Evolutionary conservation across 2,797 vertebrate species (phyloP).

Genomic region (Brachyalestes nurse): DNA sequence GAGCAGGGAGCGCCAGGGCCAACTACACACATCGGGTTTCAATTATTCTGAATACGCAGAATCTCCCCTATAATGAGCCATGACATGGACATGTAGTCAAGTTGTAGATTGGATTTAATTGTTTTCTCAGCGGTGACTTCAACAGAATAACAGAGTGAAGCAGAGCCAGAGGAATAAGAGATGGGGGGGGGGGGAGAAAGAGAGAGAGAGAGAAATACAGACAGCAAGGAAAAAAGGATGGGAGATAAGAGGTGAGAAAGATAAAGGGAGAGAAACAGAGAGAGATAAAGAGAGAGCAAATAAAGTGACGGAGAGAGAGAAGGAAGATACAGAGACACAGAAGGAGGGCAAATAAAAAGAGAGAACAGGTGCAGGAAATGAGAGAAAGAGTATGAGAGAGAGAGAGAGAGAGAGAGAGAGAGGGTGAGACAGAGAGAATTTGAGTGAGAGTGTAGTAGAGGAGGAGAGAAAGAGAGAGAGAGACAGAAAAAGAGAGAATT

Average conservation of each 20-base stretch:
- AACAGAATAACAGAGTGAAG: constrained; percentile 38
- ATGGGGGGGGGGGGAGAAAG: background rate
- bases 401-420: too few relatives aligned
- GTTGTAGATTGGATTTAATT: constrained; percentile 58
- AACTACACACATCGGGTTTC: constrained; percentile 46
- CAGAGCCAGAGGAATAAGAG: constrained; percentile 26
- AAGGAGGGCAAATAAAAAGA: too few relatives aligned
- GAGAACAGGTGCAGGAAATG: too few relatives aligned
- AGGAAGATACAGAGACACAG: constrained; percentile 3
- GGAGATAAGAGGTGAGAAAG: background rate
- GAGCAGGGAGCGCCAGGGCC: constrained; percentile 36
- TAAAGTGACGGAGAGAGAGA: background rate
- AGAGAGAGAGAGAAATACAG: constrained; percentile 16
- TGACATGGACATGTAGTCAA: constrained; percentile 56
- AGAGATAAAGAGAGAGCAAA: background rate
- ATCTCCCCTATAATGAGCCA: constrained; percentile 47
- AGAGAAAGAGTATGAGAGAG: too few relatives aligned
- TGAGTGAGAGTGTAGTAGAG: background rate
- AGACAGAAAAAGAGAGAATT: background rate
- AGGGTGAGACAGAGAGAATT: constrained; percentile 13
- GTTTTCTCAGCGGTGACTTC: constrained; percentile 55
- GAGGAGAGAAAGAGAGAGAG: background rate
- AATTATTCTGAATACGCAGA: constrained; percentile 57
- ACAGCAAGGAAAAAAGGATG: background rate
- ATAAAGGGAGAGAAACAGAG: constrained; percentile 12